These are phyloP conservation scores for Prinia subflava DNA, from an alignment of 2,113 vertebrate genomes.

Conservation along the genomic window DNA sequence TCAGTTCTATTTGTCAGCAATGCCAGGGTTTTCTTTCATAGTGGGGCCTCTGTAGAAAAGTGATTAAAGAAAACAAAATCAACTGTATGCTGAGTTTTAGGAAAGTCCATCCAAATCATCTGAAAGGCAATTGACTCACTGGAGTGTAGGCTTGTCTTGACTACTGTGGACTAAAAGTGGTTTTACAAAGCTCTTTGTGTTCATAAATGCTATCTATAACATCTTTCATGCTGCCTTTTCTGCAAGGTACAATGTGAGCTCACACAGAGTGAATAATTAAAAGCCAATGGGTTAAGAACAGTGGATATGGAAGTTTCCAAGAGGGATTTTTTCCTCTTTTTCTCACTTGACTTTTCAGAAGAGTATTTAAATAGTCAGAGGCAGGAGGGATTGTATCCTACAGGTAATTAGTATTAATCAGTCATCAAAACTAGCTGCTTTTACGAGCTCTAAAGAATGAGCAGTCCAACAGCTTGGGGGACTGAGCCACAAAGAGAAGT, in stretches of 20 bases:
- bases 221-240: neutral
- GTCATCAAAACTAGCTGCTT: neutral
- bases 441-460: neutral
- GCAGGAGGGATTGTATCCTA: neutral
- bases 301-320: neutral
- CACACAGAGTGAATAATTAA: slow-evolving; percentile 28
- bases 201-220: neutral
- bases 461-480: neutral
- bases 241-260: neutral
- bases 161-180: neutral
- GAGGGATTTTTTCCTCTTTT: neutral
- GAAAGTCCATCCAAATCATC: neutral
- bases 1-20: neutral
- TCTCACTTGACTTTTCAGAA: neutral
- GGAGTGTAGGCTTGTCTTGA: neutral
- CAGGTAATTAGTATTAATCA: neutral
- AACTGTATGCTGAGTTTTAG: neutral
- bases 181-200: neutral
- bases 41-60: neutral
- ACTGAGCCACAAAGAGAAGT: neutral
- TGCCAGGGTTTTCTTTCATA: neutral
- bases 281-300: neutral
- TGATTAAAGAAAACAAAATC: neutral
- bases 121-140: neutral
- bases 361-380: neutral